Base-by-base conservation (phyloP, 1,140 invertebrate species). In the Manduca sexta region DNA sequence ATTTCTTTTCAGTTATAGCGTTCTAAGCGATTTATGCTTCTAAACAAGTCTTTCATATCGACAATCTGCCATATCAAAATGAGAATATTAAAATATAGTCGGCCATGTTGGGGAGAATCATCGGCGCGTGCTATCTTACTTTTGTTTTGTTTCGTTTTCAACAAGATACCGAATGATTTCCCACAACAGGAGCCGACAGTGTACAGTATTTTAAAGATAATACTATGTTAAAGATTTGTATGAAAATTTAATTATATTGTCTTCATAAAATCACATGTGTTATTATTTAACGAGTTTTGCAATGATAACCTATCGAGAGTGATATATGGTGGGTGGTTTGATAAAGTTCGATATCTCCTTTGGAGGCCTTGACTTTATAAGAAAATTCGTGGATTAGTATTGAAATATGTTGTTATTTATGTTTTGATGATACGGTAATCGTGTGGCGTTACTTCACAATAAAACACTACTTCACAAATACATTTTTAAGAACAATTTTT, bases 161-260 rank as follows among this genome's bases (percentile, higher is more conserved):
- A 26, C 21, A 26, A 26, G 4, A 26, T 26, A 8, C 4, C 69
- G 74, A 82, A 77, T 82, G 78, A 73, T 77, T 65, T 64, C 54
- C 64, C 71, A 45, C 73, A 74, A 77, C 56, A 65, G 56, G 61
- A 59, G 55, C 66, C 60, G 81, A 72, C 75, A 67, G 49, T 83
- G 81, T 84, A 84, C 81, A 84, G 81, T 84, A 83, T 84, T 84
- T 84, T 84, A 79, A 84, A 80, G 59, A 79, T 84, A 84, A 82
- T 75, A 79, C 72, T 80, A 84, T 68, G 81, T 84, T 84, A 84
- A 83, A 84, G 77, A 84, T 84, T 84, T 84, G 81, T 84, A 84
- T 84, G 81, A 83, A 84, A 84, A 84, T 80, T 83, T 84, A 84
- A 84, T 78, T 83, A 84, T 84, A 84, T 84, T 84, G 79, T 84